Evolutionary conservation across 1,140 invertebrate species (phyloP).

Genomic region (Eciton burchellii): DNA sequence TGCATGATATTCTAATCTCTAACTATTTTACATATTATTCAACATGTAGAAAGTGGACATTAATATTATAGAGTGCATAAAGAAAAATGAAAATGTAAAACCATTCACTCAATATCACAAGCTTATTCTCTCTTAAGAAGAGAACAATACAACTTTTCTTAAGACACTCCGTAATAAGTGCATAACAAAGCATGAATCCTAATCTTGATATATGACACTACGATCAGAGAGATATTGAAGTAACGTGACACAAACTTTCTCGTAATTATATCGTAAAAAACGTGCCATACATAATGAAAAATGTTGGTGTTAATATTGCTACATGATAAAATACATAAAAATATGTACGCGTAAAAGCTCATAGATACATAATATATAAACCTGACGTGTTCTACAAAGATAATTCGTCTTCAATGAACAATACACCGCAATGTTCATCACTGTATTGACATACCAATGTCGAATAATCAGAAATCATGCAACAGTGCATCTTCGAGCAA

Average conservation of each 20-base stretch:
- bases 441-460: slow-evolving; percentile 69
- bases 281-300: slow-evolving; percentile 41
- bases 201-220: background rate
- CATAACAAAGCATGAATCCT: background rate
- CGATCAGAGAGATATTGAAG: slow-evolving; percentile 8
- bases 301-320: slow-evolving; percentile 41
- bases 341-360: slow-evolving; percentile 51
- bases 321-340: slow-evolving; percentile 13
- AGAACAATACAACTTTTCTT: background rate
- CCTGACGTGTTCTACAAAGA: slow-evolving; percentile 52
- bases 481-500: slow-evolving; percentile 64
- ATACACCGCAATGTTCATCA: slow-evolving; percentile 70
- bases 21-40: slow-evolving; percentile 10
- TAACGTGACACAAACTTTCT: slow-evolving; percentile 11
- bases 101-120: too few relatives aligned
- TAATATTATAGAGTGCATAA: slow-evolving; percentile 22
- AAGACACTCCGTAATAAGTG: slow-evolving; percentile 19
- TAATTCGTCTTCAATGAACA: slow-evolving; percentile 71
- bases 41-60: background rate
- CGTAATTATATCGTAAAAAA: slow-evolving; percentile 20
- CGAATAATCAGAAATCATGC: slow-evolving; percentile 76
- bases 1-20: slow-evolving; percentile 24
- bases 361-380: slow-evolving; percentile 63
- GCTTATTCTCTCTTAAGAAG: too few relatives aligned
- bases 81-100: slow-evolving; percentile 22